Percentiles rank a stretch among this genome's conserved stretches.
phyloP scores from a whole-genome alignment of 1,140 invertebrate species.

The Spodoptera litura region DNA sequence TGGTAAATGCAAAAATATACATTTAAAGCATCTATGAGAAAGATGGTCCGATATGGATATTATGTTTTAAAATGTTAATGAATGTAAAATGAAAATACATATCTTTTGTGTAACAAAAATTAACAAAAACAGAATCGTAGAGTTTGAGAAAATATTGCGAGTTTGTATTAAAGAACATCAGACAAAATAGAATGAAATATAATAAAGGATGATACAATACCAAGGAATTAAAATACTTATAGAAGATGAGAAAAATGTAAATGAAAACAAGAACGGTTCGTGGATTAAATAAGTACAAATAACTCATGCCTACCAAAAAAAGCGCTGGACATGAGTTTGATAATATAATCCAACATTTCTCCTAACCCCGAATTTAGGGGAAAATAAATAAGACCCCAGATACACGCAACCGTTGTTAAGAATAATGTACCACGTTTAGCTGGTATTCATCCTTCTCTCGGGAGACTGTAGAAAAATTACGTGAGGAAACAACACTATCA shows the following conservation, averaged over 20 bases:
- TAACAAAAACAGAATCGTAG: no score
- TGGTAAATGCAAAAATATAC: neutral
- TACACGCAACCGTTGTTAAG: slow-evolving; percentile 10
- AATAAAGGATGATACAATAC: no score
- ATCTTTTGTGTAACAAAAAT: neutral
- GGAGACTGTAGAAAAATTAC: slow-evolving; percentile 48
- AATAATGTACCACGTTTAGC: slow-evolving; percentile 25
- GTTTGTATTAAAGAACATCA: no score
- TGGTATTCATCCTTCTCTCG: slow-evolving; percentile 9
- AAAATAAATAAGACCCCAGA: slow-evolving; percentile 23
- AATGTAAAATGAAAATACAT: neutral
- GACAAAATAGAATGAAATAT: no score
- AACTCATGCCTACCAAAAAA: no score
- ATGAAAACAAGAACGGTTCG: no score
- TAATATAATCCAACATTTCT: neutral
- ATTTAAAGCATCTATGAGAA: neutral
- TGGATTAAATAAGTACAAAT: no score
- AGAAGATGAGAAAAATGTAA: no score
- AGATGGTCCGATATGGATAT: neutral
- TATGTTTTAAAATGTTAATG: slow-evolving; percentile 6
- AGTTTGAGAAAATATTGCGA: no score
- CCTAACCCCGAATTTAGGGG: slow-evolving; percentile 16
- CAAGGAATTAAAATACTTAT: no score
- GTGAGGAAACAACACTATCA: slow-evolving; percentile 27
- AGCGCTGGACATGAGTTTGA: neutral